Evolutionary conservation across 2,113 vertebrate genomes (phyloP), one percentile per base, ranked within the genome.

Genomic region (Athene noctua): DNA sequence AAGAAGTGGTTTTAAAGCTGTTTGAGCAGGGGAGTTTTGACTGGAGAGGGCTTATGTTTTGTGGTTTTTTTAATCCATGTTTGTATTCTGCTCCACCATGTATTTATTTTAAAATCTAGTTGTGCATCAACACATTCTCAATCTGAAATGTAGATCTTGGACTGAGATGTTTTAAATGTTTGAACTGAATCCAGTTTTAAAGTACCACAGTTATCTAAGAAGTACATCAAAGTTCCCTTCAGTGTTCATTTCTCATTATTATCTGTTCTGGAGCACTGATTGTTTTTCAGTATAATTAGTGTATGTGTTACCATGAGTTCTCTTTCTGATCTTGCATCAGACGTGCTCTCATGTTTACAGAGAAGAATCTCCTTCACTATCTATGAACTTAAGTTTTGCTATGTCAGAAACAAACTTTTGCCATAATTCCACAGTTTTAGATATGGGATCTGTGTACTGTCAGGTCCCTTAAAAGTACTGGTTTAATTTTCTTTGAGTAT

Each of bases 171-270:
- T 93, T 94, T 70, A 90, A 36, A 83, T 92, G 93, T 90, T 94
- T 96, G 96, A 97, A 80, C 59, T 73, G 58, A 63, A 47, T 96
- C 96, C 96, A 93, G 59, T 92, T 92, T 93, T 88, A 29, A 97
- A 96, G 94, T 82, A 93, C 93, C 58, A 87, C 75, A 73, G 92
- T 93, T 97, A 97, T 97, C 96, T 97, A 72, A 40, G 86, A 96
- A 94, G 96, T 93, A 96, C 92, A 94, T 97, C 92, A 80, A 85
- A 94, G 81, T 95, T 94, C 80, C 81, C 93, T 83, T 73, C 71
- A 92, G 92, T 83, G 63, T 92, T 96, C 87, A 94, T 96, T 96
- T 92, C 81, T 97, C 88, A 87, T 95, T 93, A 83, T 97, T 96
- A 96, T 95, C 94, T 97, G 25, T 93, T 94, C 92, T 93, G 90